Evolutionary conservation across 1,140 invertebrate species (phyloP).

Genomic region (Musca vetustissima): DNA sequence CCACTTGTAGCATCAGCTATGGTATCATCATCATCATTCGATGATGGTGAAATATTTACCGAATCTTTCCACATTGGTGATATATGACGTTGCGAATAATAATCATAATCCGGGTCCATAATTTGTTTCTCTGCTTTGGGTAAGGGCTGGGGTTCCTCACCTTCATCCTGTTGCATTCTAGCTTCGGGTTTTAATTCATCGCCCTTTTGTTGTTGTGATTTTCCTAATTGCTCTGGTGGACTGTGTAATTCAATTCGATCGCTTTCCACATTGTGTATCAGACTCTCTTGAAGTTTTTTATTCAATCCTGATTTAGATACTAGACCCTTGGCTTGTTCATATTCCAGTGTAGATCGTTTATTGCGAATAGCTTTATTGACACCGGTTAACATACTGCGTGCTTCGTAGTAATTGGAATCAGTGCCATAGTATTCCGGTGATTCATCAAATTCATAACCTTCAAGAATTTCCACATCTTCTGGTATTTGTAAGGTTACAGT

Average conservation of each 20-base stretch:
- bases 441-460: conserved; percentile 33
- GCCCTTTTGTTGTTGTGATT: background rate
- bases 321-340: conserved; percentile 28
- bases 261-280: conserved; percentile 24
- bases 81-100: conserved; percentile 26
- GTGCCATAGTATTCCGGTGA: conserved; percentile 29
- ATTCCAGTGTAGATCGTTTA: conserved; percentile 30
- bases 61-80: conserved; percentile 20
- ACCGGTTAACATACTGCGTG: conserved; percentile 26
- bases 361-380: conserved; percentile 30
- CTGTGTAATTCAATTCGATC: conserved; percentile 23
- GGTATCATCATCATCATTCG: conserved; percentile 29
- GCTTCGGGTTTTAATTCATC: background rate
- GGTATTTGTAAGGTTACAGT: conserved; percentile 29
- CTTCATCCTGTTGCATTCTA: background rate
- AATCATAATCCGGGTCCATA: conserved; percentile 33
- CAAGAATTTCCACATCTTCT: conserved; percentile 34
- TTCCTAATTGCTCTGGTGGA: background rate
- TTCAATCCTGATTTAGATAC: background rate
- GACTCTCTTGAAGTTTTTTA: conserved; percentile 10
- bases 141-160: background rate
- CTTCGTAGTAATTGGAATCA: conserved; percentile 32
- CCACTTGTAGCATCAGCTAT: conserved; percentile 30
- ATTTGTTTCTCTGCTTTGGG: conserved; percentile 32
- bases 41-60: too few species aligned